Evolutionary conservation across 2,113 vertebrate genomes (phyloP).

Genomic region (Brachionichthys hirsutus): DNA sequence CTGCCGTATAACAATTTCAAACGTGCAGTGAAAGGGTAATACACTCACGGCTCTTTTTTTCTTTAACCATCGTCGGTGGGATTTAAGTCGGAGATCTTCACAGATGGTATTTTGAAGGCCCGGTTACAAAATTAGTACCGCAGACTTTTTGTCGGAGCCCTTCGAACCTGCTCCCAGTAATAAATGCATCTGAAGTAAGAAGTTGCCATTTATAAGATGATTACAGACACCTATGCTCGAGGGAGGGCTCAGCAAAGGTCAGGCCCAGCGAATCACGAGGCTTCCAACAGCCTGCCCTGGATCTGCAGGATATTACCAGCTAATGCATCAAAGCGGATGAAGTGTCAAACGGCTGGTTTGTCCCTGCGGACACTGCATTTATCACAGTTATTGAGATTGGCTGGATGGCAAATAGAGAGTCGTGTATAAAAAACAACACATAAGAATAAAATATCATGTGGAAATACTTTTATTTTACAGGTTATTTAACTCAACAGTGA

Average conservation of each 20-base stretch:
- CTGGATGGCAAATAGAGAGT: constrained; percentile 29
- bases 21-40: constrained; percentile 12
- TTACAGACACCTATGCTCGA: constrained; percentile 36
- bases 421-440: constrained; percentile 42
- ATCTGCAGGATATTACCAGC: constrained; percentile 48
- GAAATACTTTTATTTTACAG: constrained; percentile 34
- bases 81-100: constrained; percentile 16
- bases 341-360: constrained; percentile 68
- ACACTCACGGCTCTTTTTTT: constrained; percentile 23
- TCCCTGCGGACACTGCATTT: constrained; percentile 67
- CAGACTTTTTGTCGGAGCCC: constrained; percentile 27
- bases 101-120: constrained; percentile 20
- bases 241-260: constrained; percentile 27
- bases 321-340: constrained; percentile 64
- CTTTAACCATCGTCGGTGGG: constrained; percentile 1
- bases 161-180: constrained; percentile 14
- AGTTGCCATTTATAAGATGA: constrained; percentile 34
- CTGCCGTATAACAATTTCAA: constrained; percentile 8
- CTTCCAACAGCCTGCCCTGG: constrained; percentile 41
- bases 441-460: constrained; percentile 25
- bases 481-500: constrained; percentile 18
- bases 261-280: constrained; percentile 28
- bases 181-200: constrained; percentile 44
- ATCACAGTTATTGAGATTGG: constrained; percentile 68
- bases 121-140: constrained; percentile 9